phyloP scores from a whole-genome alignment of 1,140 invertebrate genomes.

The Matsumurasca onukii region DNA sequence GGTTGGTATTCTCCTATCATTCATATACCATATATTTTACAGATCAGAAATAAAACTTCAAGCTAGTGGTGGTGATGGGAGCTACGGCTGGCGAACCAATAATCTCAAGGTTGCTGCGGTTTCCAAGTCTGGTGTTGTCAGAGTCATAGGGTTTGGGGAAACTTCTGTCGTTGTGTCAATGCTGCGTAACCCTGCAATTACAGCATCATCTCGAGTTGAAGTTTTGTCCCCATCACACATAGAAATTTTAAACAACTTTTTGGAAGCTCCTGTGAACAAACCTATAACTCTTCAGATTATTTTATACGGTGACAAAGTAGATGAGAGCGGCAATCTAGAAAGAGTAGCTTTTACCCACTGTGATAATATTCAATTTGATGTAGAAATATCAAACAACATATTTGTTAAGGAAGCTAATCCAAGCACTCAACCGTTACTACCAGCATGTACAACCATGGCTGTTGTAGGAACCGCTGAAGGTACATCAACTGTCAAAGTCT shows the following conservation, averaged over 20 bases:
- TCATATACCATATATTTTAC: no score
- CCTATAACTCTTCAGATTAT: conserved; percentile 67
- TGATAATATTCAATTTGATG: conserved; percentile 62
- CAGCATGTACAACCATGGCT: conserved; percentile 57
- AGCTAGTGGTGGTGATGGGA: conserved; percentile 71
- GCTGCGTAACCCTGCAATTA: conserved; percentile 63
- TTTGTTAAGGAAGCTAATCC: conserved; percentile 52
- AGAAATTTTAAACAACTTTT: conserved; percentile 65
- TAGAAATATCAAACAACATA: conserved; percentile 58
- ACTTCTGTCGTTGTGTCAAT: conserved; percentile 63
- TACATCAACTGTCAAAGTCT: conserved; percentile 57
- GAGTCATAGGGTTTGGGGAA: conserved; percentile 59
- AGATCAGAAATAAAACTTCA: conserved; percentile 60
- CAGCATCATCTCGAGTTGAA: conserved; percentile 56
- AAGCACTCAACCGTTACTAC: conserved; percentile 46
- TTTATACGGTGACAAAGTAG: conserved; percentile 57
- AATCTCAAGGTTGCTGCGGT: conserved; percentile 62
- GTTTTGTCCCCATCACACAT: conserved; percentile 65
- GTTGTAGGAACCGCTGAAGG: conserved; percentile 54
- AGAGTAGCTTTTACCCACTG: conserved; percentile 66
- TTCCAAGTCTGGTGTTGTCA: conserved; percentile 62
- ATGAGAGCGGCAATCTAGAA: conserved; percentile 46
- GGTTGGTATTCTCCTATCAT: no score
- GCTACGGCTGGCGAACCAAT: conserved; percentile 67
- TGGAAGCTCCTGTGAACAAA: conserved; percentile 68